phyloP scores from a whole-genome alignment of 2,797 vertebrate genomes.

The Antrozous pallidus region DNA sequence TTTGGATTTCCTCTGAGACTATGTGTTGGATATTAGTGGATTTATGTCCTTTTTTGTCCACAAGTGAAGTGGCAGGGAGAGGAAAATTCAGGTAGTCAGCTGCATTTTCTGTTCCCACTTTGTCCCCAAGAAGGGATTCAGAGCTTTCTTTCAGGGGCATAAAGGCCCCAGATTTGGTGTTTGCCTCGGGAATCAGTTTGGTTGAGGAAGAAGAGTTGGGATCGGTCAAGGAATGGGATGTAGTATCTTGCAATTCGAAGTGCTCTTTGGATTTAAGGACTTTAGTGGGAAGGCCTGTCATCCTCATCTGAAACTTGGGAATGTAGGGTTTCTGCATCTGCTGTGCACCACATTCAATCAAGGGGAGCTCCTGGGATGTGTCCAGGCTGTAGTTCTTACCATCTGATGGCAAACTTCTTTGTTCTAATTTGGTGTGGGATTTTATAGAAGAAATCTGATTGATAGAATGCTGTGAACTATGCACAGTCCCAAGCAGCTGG shows the following conservation, averaged over 20 bases:
- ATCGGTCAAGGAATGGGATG: background rate
- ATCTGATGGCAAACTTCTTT: background rate
- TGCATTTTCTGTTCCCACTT: background rate
- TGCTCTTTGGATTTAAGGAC: background rate
- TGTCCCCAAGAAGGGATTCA: background rate
- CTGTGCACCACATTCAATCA: background rate
- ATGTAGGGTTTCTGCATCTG: background rate
- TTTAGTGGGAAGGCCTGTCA: background rate
- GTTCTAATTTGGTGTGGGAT: background rate
- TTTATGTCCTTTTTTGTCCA: background rate
- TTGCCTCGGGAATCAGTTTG: background rate
- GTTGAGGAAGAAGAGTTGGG: background rate
- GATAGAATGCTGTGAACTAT: background rate
- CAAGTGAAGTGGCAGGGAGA: background rate
- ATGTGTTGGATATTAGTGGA: too few species aligned
- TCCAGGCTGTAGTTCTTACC: background rate
- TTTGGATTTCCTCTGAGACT: background rate
- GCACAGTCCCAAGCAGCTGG: background rate
- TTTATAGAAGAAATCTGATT: background rate
- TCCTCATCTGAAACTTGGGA: background rate
- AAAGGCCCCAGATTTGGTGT: background rate
- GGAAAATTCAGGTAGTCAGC: accelerated
- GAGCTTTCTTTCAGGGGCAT: background rate
- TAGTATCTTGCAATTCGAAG: background rate
- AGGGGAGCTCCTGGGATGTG: background rate